A percentile compares a stretch with the other conserved stretches of the same genome.
Evolutionary conservation across 1,140 invertebrate genomes (phyloP).

Genomic region (Augochlora pura): DNA sequence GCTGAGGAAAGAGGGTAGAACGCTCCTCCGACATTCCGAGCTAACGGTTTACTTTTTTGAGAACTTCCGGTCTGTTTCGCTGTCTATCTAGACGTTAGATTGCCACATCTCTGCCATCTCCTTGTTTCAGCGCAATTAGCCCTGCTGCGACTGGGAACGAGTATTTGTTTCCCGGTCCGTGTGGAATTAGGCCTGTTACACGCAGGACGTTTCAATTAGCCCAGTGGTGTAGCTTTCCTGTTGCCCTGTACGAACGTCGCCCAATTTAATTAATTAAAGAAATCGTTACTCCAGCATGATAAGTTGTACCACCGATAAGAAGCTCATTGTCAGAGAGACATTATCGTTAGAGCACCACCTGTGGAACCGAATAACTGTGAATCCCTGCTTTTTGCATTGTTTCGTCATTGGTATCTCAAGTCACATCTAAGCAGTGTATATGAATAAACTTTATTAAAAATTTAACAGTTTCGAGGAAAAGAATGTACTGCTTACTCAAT

Average conservation of each 20-base stretch:
- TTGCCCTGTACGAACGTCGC: neutral
- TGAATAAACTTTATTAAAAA: neutral
- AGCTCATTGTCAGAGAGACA: neutral
- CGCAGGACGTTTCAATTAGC: neutral
- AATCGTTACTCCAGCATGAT: neutral
- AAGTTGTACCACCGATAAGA: neutral
- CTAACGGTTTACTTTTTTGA: conserved; percentile 57
- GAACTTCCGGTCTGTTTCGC: conserved; percentile 54
- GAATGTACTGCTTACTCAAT: too few species aligned
- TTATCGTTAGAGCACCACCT: neutral
- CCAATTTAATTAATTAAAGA: neutral
- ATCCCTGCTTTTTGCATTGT: neutral
- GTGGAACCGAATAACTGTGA: neutral
- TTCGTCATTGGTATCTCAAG: neutral
- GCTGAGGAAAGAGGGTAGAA: conserved; percentile 59
- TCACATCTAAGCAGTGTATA: neutral
- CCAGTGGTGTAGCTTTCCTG: neutral
- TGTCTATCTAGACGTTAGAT: neutral
- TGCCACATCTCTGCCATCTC: neutral
- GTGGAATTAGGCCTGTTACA: neutral
- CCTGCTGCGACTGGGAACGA: conserved; percentile 26
- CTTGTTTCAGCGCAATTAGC: conserved; percentile 37
- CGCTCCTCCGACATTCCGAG: conserved; percentile 24
- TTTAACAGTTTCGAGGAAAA: too few species aligned
- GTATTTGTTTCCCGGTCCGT: neutral